Evolutionary conservation across 1,140 invertebrate genomes (phyloP), one percentile per base, ranked within the genome.

Genomic region (Rhopalosiphum padi): DNA sequence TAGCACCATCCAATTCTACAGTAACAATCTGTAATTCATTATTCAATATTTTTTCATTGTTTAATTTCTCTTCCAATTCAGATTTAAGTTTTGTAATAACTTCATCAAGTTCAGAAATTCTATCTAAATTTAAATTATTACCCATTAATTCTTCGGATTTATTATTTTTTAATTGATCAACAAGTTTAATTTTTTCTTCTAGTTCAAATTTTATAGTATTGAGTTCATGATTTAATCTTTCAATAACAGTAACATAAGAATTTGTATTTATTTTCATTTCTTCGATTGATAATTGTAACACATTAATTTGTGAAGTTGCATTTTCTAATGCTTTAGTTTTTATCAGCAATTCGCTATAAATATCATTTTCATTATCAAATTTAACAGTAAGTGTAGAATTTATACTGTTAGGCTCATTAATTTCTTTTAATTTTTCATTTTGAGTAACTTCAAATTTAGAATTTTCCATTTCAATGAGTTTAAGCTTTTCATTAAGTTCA

Each of bases 241-340:
- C 37, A 43, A 53, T 86, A 43, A 51, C 2, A 93, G 1, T 93
- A 83, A 48, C 4, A 53, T 93, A 21, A 86, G 35, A 37, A 41
- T 86, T 37, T n/a, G 41, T 93, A 21, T 93, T 83, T 60, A 25
- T 48, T 51, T 82, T 53, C 9, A 53, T 53, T 37, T 92, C 91
- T 85, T 85, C 91, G 37, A 83, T 53, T 23, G 5, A 30, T 25
- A n/a, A 85, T 93, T 83, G n/a, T 21, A 51, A 55, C 2, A 35
- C 82, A 30, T 43, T 93, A n/a, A 86, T 1, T 83, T 85, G 91
- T 5, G 82, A 18, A 41, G 43, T 35, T 15, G 48, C 46, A 93
- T 86, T 85, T 18, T 93, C 82, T 41, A 85, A 41, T 55, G 86
- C 82, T 53, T 93, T 85, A 18, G 82, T 85, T 53, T 93, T 53